Conservation (phyloP, 2,113 vertebrate species). For the Neolamprologus tretocephalus region DNA sequence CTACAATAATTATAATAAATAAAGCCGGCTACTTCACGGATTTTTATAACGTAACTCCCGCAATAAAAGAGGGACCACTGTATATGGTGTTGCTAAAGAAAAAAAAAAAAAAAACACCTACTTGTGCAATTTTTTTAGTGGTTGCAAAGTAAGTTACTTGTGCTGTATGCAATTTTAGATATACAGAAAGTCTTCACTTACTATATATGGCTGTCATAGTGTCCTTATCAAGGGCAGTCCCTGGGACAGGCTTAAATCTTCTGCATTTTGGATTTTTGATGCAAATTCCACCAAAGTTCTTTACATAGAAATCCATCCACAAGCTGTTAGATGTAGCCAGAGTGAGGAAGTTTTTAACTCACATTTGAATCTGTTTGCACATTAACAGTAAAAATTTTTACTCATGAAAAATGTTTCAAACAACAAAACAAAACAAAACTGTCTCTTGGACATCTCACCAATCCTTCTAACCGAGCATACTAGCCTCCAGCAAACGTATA, state of each 20-base stretch:
- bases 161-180: not conserved
- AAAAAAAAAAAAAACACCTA: fast-evolving
- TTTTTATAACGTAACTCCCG: not conserved
- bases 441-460: not conserved
- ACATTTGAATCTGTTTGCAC: not conserved
- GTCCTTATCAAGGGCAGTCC: not conserved
- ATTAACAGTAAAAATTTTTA: not conserved
- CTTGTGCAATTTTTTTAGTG: not conserved
- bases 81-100: not conserved
- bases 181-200: not conserved
- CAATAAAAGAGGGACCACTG: not conserved
- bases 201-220: not conserved
- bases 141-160: not conserved
- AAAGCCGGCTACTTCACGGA: not conserved
- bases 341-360: not conserved
- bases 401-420: not conserved
- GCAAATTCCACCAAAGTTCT: not conserved
- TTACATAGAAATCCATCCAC: not conserved
- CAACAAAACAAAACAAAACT: not conserved
- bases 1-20: not conserved
- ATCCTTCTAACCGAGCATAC: not conserved
- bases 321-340: not conserved
- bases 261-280: not conserved
- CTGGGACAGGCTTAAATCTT: not conserved
- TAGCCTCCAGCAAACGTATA: not conserved